phyloP scores from a whole-genome alignment of 2,888 invertebrate genomes.

The Eueremaeus valkanovi region DNA sequence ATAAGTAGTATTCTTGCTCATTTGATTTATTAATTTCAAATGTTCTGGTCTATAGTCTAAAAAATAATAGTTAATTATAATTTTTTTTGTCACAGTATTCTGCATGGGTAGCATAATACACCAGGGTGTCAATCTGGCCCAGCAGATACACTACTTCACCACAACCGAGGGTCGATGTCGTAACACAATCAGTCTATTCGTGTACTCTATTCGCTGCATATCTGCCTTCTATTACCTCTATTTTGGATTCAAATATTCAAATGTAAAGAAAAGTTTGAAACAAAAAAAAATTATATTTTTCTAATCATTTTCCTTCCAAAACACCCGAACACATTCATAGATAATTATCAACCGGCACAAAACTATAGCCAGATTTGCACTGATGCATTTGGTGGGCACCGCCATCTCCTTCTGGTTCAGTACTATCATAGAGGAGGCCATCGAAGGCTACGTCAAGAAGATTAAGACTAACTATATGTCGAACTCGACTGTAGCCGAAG shows the following conservation, averaged over 20 bases:
- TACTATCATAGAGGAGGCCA: constrained; percentile 69
- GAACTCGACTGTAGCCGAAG: not conserved
- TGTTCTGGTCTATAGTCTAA: too few species aligned
- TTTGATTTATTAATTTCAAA: too few species aligned
- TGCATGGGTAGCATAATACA: constrained; percentile 74
- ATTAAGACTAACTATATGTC: constrained; percentile 2
- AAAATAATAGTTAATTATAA: not conserved
- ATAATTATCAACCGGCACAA: constrained; percentile 60
- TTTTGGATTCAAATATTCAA: constrained; percentile 76
- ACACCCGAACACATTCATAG: too few species aligned
- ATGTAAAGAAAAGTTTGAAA: constrained; percentile 50
- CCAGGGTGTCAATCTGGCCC: constrained; percentile 65
- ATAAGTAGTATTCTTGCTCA: too few species aligned
- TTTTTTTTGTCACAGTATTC: constrained; percentile 59
- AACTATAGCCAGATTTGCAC: constrained; percentile 64
- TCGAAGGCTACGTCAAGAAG: constrained; percentile 58
- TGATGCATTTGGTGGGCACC: constrained; percentile 75
- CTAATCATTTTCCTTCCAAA: not conserved
- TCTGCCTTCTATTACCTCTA: constrained; percentile 72
- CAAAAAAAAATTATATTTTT: too few species aligned
- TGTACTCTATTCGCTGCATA: constrained; percentile 66
- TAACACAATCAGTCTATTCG: constrained; percentile 54
- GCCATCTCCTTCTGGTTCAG: constrained; percentile 75
- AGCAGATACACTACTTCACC: constrained; percentile 63
- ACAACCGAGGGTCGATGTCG: constrained; percentile 60